These are phyloP conservation scores for Fregata magnificens DNA, from an alignment of 2,113 vertebrate genomes.

Conservation along the genomic window DNA sequence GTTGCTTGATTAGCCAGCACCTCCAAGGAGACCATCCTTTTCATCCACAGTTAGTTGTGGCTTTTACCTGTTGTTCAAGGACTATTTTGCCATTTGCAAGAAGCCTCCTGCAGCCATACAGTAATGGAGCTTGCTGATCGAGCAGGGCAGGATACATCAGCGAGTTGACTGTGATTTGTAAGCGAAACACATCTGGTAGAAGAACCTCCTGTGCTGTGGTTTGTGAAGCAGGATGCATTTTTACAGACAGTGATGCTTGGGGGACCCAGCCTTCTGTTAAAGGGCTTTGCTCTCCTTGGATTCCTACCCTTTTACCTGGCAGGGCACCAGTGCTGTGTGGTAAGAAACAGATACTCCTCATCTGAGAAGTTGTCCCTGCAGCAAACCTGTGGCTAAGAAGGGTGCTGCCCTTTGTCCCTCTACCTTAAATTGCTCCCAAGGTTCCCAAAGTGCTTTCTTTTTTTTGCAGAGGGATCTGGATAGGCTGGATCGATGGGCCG, in stretches of 20 bases:
- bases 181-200: background rate
- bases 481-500: too few species aligned
- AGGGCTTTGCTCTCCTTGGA: background rate
- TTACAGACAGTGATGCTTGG: background rate
- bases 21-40: slow-evolving; percentile 27
- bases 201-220: background rate
- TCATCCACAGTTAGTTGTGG: slow-evolving; percentile 16
- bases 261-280: background rate
- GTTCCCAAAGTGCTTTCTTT: background rate
- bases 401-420: background rate
- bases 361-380: background rate
- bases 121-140: background rate
- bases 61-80: slow-evolving; percentile 39
- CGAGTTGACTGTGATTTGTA: background rate
- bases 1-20: slow-evolving; percentile 11
- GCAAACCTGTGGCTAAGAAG: background rate
- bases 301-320: background rate
- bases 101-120: background rate
- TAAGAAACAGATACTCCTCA: background rate
- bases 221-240: background rate
- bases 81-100: slow-evolving; percentile 16
- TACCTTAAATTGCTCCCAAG: background rate
- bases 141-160: background rate
- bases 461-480: too few species aligned
- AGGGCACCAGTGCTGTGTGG: background rate